Conservation (phyloP, 23 tunicate species). For the Oikopleura vanhoeffeni region DNA sequence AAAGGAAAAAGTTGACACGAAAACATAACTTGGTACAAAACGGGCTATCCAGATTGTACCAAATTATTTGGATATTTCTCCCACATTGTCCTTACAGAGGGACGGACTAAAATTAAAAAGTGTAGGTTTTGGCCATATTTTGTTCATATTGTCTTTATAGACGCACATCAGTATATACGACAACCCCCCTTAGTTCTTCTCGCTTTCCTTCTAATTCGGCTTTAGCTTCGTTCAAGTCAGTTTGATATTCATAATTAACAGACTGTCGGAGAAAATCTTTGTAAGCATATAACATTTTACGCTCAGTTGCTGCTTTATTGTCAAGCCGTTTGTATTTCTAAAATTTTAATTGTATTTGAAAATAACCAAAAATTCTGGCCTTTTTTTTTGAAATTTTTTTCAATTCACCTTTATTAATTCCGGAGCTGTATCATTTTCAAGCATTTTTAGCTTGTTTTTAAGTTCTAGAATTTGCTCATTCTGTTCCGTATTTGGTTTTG, state of each 20-base stretch:
- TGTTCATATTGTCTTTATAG: too few relatives aligned
- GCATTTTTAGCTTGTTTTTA: background rate
- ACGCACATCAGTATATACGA: too few relatives aligned
- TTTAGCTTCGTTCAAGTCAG: background rate
- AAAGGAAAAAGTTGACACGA: too few relatives aligned
- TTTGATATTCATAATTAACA: background rate
- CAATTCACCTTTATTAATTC: background rate
- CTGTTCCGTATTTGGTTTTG: background rate
- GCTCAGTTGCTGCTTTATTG: background rate
- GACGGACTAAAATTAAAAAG: too few relatives aligned
- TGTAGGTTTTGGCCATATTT: too few relatives aligned
- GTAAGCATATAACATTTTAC: background rate
- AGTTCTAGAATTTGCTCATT: background rate
- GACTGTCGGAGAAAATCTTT: background rate
- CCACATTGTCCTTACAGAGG: too few relatives aligned
- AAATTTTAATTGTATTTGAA: too few relatives aligned
- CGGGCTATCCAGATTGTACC: too few relatives aligned
- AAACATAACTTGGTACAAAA: too few relatives aligned
- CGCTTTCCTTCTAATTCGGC: constrained; percentile 3
- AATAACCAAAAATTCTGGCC: too few relatives aligned
- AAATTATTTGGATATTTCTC: too few relatives aligned
- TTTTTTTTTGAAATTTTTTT: too few relatives aligned
- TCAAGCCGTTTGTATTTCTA: constrained; percentile 1
- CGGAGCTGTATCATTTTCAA: background rate
- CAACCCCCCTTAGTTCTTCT: background rate